Evolutionary conservation across 2,797 vertebrate genomes (phyloP).

Genomic region (Hephaestus fuliginosus): DNA sequence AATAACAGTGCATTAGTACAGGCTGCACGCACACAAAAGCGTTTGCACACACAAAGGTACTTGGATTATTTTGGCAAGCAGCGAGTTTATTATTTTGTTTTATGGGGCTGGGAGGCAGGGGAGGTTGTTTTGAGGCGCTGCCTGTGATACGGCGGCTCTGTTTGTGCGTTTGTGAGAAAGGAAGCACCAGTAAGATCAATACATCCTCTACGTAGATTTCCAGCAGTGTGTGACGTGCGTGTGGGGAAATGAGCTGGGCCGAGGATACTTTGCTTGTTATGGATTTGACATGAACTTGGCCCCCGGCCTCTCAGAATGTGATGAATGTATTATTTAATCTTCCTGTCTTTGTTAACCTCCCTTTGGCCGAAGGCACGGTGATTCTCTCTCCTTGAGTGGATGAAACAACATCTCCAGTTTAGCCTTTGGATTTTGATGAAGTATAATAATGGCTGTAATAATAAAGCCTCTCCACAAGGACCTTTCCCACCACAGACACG

Average conservation of each 20-base stretch:
- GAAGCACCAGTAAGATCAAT: constrained; percentile 94
- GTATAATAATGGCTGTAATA: constrained; percentile 90
- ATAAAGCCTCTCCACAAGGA: constrained; percentile 81
- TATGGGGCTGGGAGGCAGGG: constrained; percentile 77
- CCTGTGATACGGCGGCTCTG: constrained; percentile 82
- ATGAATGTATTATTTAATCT: constrained; percentile 98
- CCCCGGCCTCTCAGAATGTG: constrained; percentile 90
- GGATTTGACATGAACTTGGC: constrained; percentile 98
- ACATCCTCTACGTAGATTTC: constrained; percentile 97
- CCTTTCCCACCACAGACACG: constrained; percentile 79
- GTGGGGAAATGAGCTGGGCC: constrained; percentile 90
- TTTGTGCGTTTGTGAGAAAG: constrained; percentile 97
- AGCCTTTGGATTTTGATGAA: constrained; percentile 87
- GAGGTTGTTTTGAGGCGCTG: constrained; percentile 79
- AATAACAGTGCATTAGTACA: constrained; percentile 71
- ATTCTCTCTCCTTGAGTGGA: constrained; percentile 84
- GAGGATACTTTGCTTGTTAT: constrained; percentile 95
- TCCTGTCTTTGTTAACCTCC: constrained; percentile 99
- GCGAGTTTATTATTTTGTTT: constrained; percentile 87
- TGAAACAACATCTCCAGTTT: constrained; percentile 88
- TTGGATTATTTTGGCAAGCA: constrained; percentile 80
- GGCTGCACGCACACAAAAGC: constrained; percentile 67
- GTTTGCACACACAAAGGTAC: constrained; percentile 76
- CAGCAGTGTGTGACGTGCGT: constrained; percentile 94
- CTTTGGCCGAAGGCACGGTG: constrained; percentile 86